Conservation (phyloP, 2,888 invertebrate species). For the Ashinkailepas kermadecensis region DNA sequence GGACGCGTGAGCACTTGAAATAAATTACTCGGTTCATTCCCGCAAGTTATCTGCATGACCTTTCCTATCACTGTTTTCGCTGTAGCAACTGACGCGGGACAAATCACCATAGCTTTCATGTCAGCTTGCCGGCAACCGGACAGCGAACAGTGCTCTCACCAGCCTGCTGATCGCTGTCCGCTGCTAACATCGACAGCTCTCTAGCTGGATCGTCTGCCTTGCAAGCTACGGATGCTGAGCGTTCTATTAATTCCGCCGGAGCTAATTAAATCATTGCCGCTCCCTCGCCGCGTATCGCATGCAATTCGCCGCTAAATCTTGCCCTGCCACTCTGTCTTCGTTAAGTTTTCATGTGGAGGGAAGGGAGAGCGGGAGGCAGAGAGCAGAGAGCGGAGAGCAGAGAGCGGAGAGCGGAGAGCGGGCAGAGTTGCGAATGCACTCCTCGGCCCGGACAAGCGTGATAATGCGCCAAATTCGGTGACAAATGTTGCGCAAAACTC, state of each 20-base stretch:
- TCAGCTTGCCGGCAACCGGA: neutral
- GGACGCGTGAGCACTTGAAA: neutral
- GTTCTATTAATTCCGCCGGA: neutral
- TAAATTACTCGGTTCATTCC: neutral
- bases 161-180: no score
- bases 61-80: neutral
- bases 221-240: neutral
- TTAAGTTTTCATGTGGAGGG: constrained; percentile 3
- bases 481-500: neutral
- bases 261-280: constrained; percentile 7
- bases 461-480: neutral
- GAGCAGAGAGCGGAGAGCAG: no score
- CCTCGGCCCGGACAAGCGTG: neutral
- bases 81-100: neutral
- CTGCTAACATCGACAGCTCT: no score
- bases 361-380: neutral
- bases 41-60: neutral
- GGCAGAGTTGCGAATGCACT: neutral
- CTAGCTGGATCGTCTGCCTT: no score
- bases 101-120: neutral
- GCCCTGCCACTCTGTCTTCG: neutral
- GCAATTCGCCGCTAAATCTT: neutral
- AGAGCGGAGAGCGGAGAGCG: no score
- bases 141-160: no score
- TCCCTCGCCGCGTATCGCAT: neutral